Conservation (phyloP, 2,797 vertebrate species). For the Acanthis flammea region DNA sequence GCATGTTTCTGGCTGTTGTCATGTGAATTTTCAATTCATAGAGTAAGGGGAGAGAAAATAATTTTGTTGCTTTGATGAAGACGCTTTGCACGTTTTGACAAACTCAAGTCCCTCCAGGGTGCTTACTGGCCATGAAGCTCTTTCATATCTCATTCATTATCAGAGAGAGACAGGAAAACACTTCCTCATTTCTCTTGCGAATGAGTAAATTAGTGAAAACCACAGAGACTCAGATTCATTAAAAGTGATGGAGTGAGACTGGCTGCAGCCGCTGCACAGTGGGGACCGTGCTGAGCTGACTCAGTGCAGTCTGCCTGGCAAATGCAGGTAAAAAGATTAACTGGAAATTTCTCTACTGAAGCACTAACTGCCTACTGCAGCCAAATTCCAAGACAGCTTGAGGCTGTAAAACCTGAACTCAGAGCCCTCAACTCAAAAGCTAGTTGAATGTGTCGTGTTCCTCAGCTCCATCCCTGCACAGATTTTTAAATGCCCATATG, state of each 20-base stretch:
- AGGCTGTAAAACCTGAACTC: conserved; percentile 21
- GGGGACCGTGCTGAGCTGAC: conserved; percentile 49
- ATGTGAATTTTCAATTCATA: conserved; percentile 56
- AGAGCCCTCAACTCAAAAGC: neutral
- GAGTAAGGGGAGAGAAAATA: conserved; percentile 36
- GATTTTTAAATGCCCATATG: conserved; percentile 9
- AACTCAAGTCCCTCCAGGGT: conserved; percentile 69
- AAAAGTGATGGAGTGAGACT: conserved; percentile 72
- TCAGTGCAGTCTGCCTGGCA: conserved; percentile 41
- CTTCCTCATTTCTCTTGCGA: conserved; percentile 61
- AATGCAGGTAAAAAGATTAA: conserved; percentile 36
- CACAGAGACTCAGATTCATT: conserved; percentile 68
- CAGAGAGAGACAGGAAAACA: conserved; percentile 58
- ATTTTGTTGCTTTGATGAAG: conserved; percentile 70
- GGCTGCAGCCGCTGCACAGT: conserved; percentile 47
- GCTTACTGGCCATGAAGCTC: conserved; percentile 73
- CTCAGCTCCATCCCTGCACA: neutral
- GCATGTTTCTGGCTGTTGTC: conserved; percentile 35
- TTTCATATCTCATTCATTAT: conserved; percentile 75
- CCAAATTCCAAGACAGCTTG: conserved; percentile 32
- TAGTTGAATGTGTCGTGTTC: neutral
- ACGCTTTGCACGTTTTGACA: conserved; percentile 58
- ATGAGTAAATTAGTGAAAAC: conserved; percentile 71
- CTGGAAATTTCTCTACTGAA: conserved; percentile 57
- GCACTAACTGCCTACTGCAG: conserved; percentile 36